A percentile compares a stretch with the other conserved stretches of the same genome.
Conservation (phyloP, 2,888 invertebrate genomes). For the Heteromyza rotundicornis region DNA sequence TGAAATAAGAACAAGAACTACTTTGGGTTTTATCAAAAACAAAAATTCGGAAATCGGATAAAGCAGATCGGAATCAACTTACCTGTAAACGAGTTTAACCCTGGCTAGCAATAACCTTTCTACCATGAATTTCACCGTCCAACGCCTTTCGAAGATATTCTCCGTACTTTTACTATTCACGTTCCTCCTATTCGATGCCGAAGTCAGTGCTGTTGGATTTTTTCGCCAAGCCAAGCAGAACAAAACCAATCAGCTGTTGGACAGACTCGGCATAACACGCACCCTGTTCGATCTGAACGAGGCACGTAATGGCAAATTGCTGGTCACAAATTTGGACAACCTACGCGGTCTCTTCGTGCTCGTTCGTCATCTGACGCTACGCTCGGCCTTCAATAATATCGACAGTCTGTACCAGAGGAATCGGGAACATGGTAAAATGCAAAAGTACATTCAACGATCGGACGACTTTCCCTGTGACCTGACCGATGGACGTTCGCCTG, state of each 20-base stretch:
- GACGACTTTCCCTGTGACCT: conserved; percentile 59
- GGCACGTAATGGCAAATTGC: conserved; percentile 31
- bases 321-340: conserved; percentile 45
- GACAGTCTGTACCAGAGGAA: conserved; percentile 31
- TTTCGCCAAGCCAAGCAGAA: conserved; percentile 24
- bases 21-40: too few species aligned
- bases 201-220: not conserved
- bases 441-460: conserved; percentile 38
- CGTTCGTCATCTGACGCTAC: conserved; percentile 31
- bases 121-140: too few species aligned
- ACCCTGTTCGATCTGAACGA: conserved; percentile 27
- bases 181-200: too few species aligned
- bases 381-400: conserved; percentile 30
- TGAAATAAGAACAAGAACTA: too few species aligned
- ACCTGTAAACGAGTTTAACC: too few species aligned
- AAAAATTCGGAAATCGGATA: too few species aligned
- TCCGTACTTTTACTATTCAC: too few species aligned
- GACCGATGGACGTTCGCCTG: conserved; percentile 49
- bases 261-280: conserved; percentile 39
- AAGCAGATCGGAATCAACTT: too few species aligned
- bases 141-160: too few species aligned
- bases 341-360: conserved; percentile 38
- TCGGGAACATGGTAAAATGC: conserved; percentile 47
- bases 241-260: conserved; percentile 37
- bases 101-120: too few species aligned